Conservation (phyloP, 2,888 invertebrate genomes). For the Mayetiola destructor region DNA sequence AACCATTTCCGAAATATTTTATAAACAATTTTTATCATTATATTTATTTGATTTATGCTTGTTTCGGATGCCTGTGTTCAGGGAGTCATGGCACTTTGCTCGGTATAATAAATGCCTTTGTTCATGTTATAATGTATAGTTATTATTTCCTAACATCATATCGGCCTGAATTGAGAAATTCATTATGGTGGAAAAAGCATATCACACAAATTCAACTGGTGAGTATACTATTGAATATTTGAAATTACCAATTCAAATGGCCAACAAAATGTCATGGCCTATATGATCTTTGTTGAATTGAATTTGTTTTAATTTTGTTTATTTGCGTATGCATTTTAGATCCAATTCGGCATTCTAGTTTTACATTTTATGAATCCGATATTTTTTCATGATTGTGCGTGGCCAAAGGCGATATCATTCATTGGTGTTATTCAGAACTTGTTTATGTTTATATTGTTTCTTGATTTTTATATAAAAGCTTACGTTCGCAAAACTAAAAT, state of each 20-base stretch:
- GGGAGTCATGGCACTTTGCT: conserved; percentile 52
- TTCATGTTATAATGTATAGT: conserved; percentile 68
- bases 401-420: conserved; percentile 41
- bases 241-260: too few relatives aligned
- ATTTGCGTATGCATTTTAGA: conserved; percentile 30
- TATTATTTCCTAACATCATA: conserved; percentile 66
- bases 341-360: conserved; percentile 48
- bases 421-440: conserved; percentile 49
- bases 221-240: conserved; percentile 18
- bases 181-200: conserved; percentile 71
- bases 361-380: conserved; percentile 40
- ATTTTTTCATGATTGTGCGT: conserved; percentile 41
- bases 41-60: conserved; percentile 18
- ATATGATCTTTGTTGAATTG: not conserved
- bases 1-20: not conserved
- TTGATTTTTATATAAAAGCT: conserved; percentile 50
- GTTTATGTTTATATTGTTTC: conserved; percentile 49
- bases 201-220: conserved; percentile 73
- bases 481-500: conserved; percentile 36
- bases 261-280: not conserved
- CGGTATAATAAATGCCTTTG: conserved; percentile 54
- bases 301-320: not conserved
- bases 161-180: conserved; percentile 51
- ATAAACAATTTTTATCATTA: conserved; percentile 20
- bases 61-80: conserved; percentile 21